Percentiles rank a stretch among this genome's conserved stretches.
Conservation (phyloP, 2,888 invertebrate genomes). For the Heliothis peltigera region DNA sequence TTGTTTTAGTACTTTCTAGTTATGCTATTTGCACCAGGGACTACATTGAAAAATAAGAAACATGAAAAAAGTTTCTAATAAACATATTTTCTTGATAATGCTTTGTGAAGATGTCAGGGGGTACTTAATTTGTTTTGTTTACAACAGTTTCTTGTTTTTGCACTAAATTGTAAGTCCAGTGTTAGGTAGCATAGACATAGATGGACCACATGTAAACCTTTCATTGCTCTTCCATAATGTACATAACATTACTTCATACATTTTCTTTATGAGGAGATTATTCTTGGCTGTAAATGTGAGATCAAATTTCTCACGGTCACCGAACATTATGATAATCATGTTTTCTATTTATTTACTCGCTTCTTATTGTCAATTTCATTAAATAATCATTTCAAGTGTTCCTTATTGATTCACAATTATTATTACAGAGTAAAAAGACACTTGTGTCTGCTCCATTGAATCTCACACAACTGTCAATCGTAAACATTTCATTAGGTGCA, state of each 20-base stretch:
- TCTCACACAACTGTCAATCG: conserved; percentile 45
- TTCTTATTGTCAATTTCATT: conserved; percentile 1
- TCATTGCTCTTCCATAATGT: conserved; percentile 59
- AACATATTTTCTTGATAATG: conserved; percentile 34
- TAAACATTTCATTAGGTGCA: conserved; percentile 20
- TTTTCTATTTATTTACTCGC: not conserved
- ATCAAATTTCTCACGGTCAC: not conserved
- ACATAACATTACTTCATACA: conserved; percentile 22
- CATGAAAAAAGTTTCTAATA: conserved; percentile 23
- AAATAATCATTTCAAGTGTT: conserved; percentile 16
- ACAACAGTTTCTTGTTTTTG: conserved; percentile 62
- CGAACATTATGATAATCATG: not conserved
- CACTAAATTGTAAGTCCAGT: conserved; percentile 68
- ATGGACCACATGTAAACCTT: conserved; percentile 58
- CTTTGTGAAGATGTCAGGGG: conserved; percentile 49
- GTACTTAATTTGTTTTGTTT: conserved; percentile 72
- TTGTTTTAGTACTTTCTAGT: conserved; percentile 52
- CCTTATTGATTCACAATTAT: conserved; percentile 12
- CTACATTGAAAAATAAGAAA: conserved; percentile 43
- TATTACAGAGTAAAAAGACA: conserved; percentile 19
- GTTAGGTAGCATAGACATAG: conserved; percentile 62
- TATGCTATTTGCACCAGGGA: conserved; percentile 55
- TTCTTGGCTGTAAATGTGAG: conserved; percentile 7
- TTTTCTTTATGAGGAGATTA: not conserved
- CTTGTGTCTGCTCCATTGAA: conserved; percentile 40